Evolutionary conservation across 2,113 vertebrate species (phyloP).

Genomic region (Talpa occidentalis): DNA sequence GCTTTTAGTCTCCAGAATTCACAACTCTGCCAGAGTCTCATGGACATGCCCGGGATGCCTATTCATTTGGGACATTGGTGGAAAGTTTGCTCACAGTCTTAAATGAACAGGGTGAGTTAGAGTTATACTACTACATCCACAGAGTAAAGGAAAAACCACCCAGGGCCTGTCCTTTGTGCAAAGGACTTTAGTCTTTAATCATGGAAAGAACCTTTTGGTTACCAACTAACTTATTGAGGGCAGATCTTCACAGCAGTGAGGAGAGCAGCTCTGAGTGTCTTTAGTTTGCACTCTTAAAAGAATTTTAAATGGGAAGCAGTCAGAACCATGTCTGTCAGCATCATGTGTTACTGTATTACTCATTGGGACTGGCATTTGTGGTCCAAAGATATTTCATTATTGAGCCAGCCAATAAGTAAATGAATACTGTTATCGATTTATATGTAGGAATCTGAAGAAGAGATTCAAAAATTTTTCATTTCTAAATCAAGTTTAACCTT

Average conservation of each 20-base stretch:
- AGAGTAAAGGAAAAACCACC: background rate
- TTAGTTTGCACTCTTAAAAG: background rate
- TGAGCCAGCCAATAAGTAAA: background rate
- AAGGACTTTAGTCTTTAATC: background rate
- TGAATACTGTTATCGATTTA: background rate
- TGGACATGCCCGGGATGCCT: constrained; percentile 94
- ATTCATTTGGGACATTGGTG: constrained; percentile 92
- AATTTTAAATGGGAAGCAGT: background rate
- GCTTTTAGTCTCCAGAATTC: constrained; percentile 91
- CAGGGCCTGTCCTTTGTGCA: background rate
- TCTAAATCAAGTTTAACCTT: background rate
- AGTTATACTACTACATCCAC: background rate
- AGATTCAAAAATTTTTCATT: background rate
- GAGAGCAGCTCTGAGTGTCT: background rate
- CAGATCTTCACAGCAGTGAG: background rate
- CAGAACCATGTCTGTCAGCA: background rate
- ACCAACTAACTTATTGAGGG: background rate
- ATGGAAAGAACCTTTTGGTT: no score
- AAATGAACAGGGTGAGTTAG: constrained; percentile 90
- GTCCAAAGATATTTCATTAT: background rate
- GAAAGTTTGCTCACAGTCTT: constrained; percentile 90
- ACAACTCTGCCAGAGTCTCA: constrained; percentile 89
- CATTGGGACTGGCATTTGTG: background rate
- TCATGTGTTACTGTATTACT: background rate
- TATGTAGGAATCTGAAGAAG: background rate